Evolutionary conservation across 2,888 invertebrate genomes (phyloP).

Genomic region (Caenorhabditis sp.): DNA sequence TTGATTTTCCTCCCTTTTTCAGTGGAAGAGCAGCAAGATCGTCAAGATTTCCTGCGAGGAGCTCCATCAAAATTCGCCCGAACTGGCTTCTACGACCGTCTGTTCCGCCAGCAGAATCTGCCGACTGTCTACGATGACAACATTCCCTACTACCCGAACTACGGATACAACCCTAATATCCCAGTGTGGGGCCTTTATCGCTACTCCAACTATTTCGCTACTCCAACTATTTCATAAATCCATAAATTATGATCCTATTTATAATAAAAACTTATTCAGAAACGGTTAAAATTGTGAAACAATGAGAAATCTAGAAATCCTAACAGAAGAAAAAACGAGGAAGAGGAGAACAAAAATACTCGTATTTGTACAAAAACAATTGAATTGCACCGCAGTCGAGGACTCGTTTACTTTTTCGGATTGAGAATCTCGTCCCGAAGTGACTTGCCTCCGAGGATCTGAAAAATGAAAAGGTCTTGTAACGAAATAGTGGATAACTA

Average conservation of each 20-base stretch:
- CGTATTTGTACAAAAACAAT: constrained; percentile 36
- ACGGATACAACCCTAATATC: constrained; percentile 69
- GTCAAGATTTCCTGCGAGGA: constrained; percentile 48
- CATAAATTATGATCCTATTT: constrained; percentile 18
- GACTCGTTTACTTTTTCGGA: constrained; percentile 44
- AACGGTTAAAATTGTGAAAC: constrained; percentile 11
- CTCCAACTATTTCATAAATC: constrained; percentile 54
- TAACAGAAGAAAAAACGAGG: constrained; percentile 12
- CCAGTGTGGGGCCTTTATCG: constrained; percentile 61
- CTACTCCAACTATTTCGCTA: constrained; percentile 59
- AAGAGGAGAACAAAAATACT: constrained; percentile 25
- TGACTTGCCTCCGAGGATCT: constrained; percentile 64
- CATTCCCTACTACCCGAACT: constrained; percentile 65
- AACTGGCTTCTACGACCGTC: constrained; percentile 68
- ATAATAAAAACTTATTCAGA: constrained; percentile 3
- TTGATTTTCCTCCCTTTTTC: not conserved
- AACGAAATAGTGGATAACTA: not conserved
- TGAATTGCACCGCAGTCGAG: not conserved
- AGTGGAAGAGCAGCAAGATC: constrained; percentile 59
- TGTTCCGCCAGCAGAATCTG: constrained; percentile 65
- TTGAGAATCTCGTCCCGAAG: constrained; percentile 64
- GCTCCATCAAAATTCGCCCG: constrained; percentile 67
- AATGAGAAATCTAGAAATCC: constrained; percentile 12
- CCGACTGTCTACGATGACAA: constrained; percentile 61
- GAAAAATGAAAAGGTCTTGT: constrained; percentile 6